phyloP scores from a whole-genome alignment of 2,113 vertebrate species.

The Regulus satrapa region DNA sequence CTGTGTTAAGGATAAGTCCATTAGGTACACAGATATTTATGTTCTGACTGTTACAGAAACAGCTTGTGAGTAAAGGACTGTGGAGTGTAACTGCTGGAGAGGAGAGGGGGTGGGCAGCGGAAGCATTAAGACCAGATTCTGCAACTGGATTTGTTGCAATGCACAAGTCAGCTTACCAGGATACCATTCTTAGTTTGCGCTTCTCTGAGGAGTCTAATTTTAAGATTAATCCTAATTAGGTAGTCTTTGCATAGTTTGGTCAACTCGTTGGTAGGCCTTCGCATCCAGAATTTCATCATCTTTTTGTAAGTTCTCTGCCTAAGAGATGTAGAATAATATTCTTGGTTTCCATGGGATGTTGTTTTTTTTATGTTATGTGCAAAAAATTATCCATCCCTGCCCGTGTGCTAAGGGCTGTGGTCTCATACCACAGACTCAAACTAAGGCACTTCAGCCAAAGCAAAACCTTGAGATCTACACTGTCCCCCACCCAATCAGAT shows the following conservation, averaged over 20 bases:
- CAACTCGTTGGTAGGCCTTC: not conserved
- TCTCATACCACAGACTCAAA: not conserved
- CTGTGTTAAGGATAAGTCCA: constrained; percentile 53
- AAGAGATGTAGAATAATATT: not conserved
- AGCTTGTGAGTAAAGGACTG: not conserved
- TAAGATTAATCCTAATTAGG: constrained; percentile 42
- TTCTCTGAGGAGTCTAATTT: constrained; percentile 30
- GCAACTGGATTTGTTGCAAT: constrained; percentile 39
- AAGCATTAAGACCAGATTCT: constrained; percentile 46
- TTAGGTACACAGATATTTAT: constrained; percentile 48
- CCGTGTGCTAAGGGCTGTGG: not conserved
- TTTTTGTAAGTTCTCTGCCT: not conserved
- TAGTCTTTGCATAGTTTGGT: not conserved
- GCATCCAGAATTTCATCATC: not conserved
- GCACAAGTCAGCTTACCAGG: constrained; percentile 37
- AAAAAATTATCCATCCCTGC: not conserved
- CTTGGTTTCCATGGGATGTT: not conserved
- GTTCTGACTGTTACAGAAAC: constrained; percentile 41
- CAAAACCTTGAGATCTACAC: not conserved
- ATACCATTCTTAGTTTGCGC: constrained; percentile 31
- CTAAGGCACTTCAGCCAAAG: not conserved
- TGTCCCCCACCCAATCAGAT: fast-evolving
- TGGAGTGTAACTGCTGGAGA: not conserved
- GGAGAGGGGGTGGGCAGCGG: constrained; percentile 7
- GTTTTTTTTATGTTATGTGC: not conserved